Base-by-base conservation (phyloP, 2,113 vertebrate genomes). In the Centropus unirufus region DNA sequence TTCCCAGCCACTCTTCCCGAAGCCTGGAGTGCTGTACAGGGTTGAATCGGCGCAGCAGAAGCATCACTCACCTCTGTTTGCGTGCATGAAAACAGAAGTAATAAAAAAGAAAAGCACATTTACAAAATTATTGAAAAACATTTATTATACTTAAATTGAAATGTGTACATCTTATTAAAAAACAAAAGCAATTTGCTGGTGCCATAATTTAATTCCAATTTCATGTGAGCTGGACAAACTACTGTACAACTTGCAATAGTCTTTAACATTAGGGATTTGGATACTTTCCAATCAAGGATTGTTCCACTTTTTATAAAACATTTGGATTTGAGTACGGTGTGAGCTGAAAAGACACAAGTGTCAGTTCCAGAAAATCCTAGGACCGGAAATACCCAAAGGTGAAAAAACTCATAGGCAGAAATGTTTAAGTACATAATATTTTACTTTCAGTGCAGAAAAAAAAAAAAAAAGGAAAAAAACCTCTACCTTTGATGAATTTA, bases 141-240 rank as follows among this genome's bases (percentile, higher is more conserved):
- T 98, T 98, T 98, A 98, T 98, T 98, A 97, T 96, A 97, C 96
- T 89, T 95, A 93, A 97, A 97, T 97, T 91, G 97, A 98, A 98
- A 98, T 98, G 97, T 98, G 95, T 97, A 98, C 97, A 98, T 97
- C 97, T 97, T 97, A 94, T 96, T 97, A 93, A 97, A 98, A 98
- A 98, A 96, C 94, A 97, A 97, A 96, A 97, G 97, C 96, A 92
- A 97, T 96, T 95, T 98, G 98, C 98, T 98, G 98, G 97, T 98
- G 97, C 97, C 94, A 94, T 97, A 96, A 97, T 97, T 97, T 97
- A 97, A 97, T 83, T 95, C 93, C 92, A 96, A 96, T 96, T 96
- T 96, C 95, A 96, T 95, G 93, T 97, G 97, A 95, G 94, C 90
- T 95, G 96, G 96, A 97, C 91, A 97, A 94, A 96, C 93, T 95